Evolutionary conservation across 2,888 invertebrate genomes (phyloP), one percentile per base, ranked within the genome.

Genomic region (Germaria angustata): DNA sequence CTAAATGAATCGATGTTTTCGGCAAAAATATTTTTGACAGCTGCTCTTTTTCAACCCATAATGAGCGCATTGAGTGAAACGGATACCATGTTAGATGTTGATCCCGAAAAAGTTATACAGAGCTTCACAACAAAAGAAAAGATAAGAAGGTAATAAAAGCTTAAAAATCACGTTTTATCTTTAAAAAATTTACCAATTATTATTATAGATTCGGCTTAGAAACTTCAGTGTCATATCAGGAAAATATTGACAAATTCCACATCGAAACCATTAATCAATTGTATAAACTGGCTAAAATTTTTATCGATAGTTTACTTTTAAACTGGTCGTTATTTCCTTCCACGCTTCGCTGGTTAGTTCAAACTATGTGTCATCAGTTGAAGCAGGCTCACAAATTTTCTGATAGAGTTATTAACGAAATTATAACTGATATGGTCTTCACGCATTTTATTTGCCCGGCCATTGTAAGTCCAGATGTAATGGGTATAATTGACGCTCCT

Each of bases 361-460:
- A 96, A 86, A 97, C 97, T 89, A 95, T 98, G 88, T 95, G 95
- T 57, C 94, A 93, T 73, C 92, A 94, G 84, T 90, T 96, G 34
- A 92, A 93, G 15, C 94, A 94, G 86, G 93, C 93, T 20, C 86
- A 85, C 20, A 80, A 85, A 32, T 88, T 89, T 80, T 88, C 87
- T 41, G 90, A 90, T 22, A 89, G 89, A 81, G 88, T 88, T 34
- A 92, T 92, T 59, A 92, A 92, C 46, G 92, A 92, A 73, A 95
- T 99, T 86, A 96, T 97, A 89, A 96, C 97, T 0, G 99, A 99
- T 89, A 92, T 99, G 78, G 95, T 99, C 28, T 95, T 99, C 89
- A 96, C 96, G 9, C 94, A 96, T 89, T 98, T 98, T 89, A 95
- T 99, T 80, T 99, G 99, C 88, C 98, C 98, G 2, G 99, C 98